A percentile compares a stretch with the other conserved stretches of the same genome.
phyloP scores from a whole-genome alignment of 2,113 vertebrate genomes.

The Serilophus lunatus region DNA sequence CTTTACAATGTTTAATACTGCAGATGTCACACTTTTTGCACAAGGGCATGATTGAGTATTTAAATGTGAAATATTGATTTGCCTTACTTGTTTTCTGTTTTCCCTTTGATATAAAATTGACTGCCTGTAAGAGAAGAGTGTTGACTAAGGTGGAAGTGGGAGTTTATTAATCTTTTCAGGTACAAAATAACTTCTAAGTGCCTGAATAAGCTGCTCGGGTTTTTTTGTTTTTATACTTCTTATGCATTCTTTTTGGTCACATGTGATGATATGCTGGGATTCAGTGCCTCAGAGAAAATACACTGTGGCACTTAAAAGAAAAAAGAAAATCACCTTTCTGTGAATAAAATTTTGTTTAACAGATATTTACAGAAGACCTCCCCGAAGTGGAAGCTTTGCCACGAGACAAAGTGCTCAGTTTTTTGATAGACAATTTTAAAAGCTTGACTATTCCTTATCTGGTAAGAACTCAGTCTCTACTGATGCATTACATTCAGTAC shows the following conservation, averaged over 20 bases:
- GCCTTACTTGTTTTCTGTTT: background rate
- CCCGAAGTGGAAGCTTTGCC: constrained; percentile 92
- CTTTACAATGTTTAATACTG: background rate
- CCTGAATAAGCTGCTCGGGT: background rate
- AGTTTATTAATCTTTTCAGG: background rate
- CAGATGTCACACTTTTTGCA: background rate
- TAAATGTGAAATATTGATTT: background rate
- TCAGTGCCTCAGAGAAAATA: background rate
- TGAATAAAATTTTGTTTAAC: constrained; percentile 29
- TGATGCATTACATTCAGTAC: background rate
- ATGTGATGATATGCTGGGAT: background rate
- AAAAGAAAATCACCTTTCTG: background rate
- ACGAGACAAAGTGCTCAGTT: constrained; percentile 85
- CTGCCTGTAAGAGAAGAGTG: background rate
- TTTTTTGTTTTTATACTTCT: background rate
- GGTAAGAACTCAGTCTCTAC: constrained; percentile 62
- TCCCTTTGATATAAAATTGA: background rate
- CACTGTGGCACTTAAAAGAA: background rate
- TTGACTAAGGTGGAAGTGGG: background rate
- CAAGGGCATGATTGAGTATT: background rate
- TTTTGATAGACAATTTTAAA: constrained; percentile 91
- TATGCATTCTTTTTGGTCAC: background rate
- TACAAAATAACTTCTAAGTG: background rate
- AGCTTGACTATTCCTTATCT: constrained; percentile 91
- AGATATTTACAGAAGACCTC: constrained; percentile 99